Base-by-base conservation (phyloP, 2,888 invertebrate species). In the Nymphalis c-album region DNA sequence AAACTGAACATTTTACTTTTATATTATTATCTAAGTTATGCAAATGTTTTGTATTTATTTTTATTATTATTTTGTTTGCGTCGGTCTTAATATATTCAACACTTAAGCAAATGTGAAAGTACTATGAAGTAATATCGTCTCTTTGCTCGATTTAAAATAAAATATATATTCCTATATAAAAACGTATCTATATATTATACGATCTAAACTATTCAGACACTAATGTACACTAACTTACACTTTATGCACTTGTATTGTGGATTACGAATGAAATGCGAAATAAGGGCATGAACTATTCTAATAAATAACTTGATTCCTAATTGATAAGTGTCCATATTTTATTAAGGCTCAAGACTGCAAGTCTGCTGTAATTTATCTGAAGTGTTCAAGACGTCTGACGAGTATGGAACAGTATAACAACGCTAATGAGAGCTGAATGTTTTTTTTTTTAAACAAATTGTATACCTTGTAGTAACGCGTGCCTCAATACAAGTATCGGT, bases 401-500 rank as follows among this genome's bases (percentile, higher is more conserved):
- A 50, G 18, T 18, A 53, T 4, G 22, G 26, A 22, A 55, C 7
- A 55, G 18, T 16, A 48, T 55, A 8, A 31, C 55, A 17, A 53
- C 16, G 22, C 22, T 26, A 53, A 53, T 22, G 53, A 53, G 10
- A 20, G 5, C 16, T 26, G 17, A 53, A 53, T 53, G 18, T 22
- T 26, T 26, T 53, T 22, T 51, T 20, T 16, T 8, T 22, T 53
- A 3, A 13, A 40, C 40, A 40, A 40, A 13, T 40, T 40, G 40
- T 18, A n/a, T 8, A n/a, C 1, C 18, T 18, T 18, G n/a, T 57
- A 35, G 57, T 57, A 53, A 57, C 57, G 35, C 40, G 35, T 40
- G 57, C 35, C 53, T 55, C 10, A 51, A 40, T 40, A 57, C 57
- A 5, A 18, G 35, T 57, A 40, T 40, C 53, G 53, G 53, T 57